Base-by-base conservation (phyloP, 2,797 vertebrate genomes). In the Artibeus lituratus region DNA sequence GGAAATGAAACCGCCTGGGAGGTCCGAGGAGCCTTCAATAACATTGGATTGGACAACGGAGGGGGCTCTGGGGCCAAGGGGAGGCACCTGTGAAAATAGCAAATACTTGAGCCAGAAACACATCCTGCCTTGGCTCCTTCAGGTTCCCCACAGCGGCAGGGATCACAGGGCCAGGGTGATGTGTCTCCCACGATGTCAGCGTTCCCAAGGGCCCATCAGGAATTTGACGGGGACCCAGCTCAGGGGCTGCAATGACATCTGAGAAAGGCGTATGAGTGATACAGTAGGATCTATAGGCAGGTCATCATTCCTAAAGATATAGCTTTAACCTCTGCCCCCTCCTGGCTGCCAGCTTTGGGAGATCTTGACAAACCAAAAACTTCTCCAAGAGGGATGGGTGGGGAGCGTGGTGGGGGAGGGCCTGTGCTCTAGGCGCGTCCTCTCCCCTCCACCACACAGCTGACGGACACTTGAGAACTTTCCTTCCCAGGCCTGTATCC, bases 11-110 rank as follows among this genome's bases (percentile, higher is more conserved):
- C 39, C 0, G 39, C 95, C 96, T 94, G 96, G 96, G 97, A 96
- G 96, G 95, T 97, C 96, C 83, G 86, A 78, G 92, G 95, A 94
- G 92, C 87, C 89, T 97, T 88, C 85, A 90, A 69, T 87, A 94
- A 91, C 88, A 96, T 16, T 32, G 82, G 72, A 21, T 47, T 1
- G 80, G 96, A 94, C 92, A 29, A 15, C 12, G 12, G 81, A 86
- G 94, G 94, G 81, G 92, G 91, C 91, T 4, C 59, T 15, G 11
- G 74, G 93, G 91, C 82, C 91, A 24, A 51, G 24, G 51, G 69
- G 67, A 94, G 94, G 95, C 97, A 97, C 97, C 97, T 97, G 97
- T 97, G 96, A 97, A 97, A 97, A 97, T 96, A 97, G 94, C 91
- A 57, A 51, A 87, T 92, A 83, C 90, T 95, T 76, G 93, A 76